Conservation (phyloP, 2,888 invertebrate genomes). For the Endomychus coccineus region DNA sequence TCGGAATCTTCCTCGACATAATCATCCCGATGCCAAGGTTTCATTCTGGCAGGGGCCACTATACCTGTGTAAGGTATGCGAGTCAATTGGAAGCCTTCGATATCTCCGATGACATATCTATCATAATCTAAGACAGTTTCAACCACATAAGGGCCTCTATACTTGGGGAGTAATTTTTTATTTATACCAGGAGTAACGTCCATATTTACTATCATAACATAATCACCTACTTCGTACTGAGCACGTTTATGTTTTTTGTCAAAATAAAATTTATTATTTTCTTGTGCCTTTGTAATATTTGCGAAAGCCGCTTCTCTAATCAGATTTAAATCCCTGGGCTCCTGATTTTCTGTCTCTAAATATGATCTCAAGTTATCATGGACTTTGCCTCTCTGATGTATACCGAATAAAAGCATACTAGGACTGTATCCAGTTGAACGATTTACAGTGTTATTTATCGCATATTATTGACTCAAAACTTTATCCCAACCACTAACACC, state of each 20-base stretch:
- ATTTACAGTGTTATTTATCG: slow-evolving; percentile 26
- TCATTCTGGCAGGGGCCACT: slow-evolving; percentile 1
- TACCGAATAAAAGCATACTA: slow-evolving; percentile 27
- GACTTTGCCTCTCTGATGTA: slow-evolving; percentile 24
- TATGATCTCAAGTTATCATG: slow-evolving; percentile 20
- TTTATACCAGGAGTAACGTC: slow-evolving; percentile 22
- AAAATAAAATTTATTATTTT: slow-evolving; percentile 24
- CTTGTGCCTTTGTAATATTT: slow-evolving; percentile 22
- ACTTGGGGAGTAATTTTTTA: slow-evolving; percentile 24
- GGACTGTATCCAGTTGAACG: slow-evolving; percentile 28
- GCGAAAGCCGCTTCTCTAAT: slow-evolving; percentile 15
- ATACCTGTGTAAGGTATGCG: slow-evolving; percentile 17
- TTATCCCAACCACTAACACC: slow-evolving; percentile 20
- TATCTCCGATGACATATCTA: slow-evolving; percentile 21
- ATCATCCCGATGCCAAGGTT: too few species aligned
- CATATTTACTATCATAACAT: slow-evolving; percentile 22
- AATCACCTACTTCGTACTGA: slow-evolving; percentile 21
- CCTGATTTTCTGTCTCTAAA: slow-evolving; percentile 13
- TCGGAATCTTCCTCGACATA: too few species aligned
- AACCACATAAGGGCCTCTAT: slow-evolving; percentile 22
- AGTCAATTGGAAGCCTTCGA: slow-evolving; percentile 24
- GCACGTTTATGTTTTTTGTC: slow-evolving; percentile 26
- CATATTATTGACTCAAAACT: slow-evolving; percentile 17
- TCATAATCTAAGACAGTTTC: slow-evolving; percentile 18
- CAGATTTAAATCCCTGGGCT: slow-evolving; percentile 19